Evolutionary conservation across 2,888 invertebrate species (phyloP), one percentile per base, ranked within the genome.

Genomic region (Drosophila acutilabella): DNA sequence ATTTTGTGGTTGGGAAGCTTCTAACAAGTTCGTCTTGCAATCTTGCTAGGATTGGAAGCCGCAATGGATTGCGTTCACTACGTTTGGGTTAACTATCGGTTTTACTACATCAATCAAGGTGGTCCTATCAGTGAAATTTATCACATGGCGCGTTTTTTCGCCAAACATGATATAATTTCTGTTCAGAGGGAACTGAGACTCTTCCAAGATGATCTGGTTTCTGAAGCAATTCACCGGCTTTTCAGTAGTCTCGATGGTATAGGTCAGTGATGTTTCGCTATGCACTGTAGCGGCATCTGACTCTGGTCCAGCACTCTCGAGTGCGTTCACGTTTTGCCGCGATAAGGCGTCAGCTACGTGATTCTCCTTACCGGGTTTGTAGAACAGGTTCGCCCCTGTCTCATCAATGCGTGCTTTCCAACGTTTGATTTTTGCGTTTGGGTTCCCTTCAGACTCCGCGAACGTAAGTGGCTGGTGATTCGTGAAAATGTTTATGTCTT

Each of bases 201-300:
- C 40, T 8, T 52, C 52, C 23, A 52, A 20, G 8, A 40, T 18
- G 26, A 53, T 53, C 3, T 41, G 41, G 13, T 53, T 53, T 6
- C 14, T 23, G 14, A 41, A 53, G 11, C 52, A 40, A 4, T 53
- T 41, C 2, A 52, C 4, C 0, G 52, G 23, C 11, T 40, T 40
- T 11, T 52, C 40, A 1, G 16, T 52, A 10, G 38, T 23, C 5
- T 36, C 36, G 36, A 36, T 36, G 36, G 36, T 36, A 11, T 36
- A 36, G 4, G 13, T 36, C 36, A 36, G 5, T 4, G 36, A 36
- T 36, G 13, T 5, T 13, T 36, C 36, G 13, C 36, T 36, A 36
- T 36, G 13, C 3, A 36, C 13, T 5, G 36, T 36, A 36, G 36
- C 13, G 3, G 36, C 36, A 36, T 36, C 36, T 5, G 36, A 36